These are phyloP conservation scores for Erpobdella octoculata DNA, from an alignment of 2,888 invertebrate species.

Conservation along the genomic window DNA sequence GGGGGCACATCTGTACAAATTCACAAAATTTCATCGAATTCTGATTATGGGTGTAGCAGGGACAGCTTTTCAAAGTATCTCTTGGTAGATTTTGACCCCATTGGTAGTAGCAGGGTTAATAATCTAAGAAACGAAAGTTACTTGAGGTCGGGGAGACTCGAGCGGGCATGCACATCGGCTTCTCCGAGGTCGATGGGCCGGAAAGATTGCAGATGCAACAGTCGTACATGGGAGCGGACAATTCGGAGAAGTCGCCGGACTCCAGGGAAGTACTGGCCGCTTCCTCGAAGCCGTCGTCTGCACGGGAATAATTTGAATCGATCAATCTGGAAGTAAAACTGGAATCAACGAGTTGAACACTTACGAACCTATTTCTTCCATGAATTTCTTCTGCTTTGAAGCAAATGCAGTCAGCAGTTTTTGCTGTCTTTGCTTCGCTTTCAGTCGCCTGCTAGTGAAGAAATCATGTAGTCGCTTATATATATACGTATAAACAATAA, in stretches of 20 bases:
- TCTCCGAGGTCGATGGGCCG: constrained; percentile 71
- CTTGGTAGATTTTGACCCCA: neutral
- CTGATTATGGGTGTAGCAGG: neutral
- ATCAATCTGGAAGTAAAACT: constrained; percentile 54
- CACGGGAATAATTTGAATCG: neutral
- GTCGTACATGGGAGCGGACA: constrained; percentile 62
- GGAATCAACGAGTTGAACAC: neutral
- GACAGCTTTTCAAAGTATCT: no score
- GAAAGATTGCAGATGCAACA: constrained; percentile 92
- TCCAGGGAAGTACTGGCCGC: neutral
- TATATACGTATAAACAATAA: no score
- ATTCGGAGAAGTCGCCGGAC: neutral
- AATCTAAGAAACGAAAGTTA: neutral
- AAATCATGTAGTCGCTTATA: no score
- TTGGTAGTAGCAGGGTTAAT: neutral
- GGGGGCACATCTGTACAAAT: neutral
- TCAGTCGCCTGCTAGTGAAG: constrained; percentile 55
- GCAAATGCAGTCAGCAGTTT: constrained; percentile 89
- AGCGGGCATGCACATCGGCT: constrained; percentile 64
- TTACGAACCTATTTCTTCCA: neutral
- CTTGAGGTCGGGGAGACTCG: neutral
- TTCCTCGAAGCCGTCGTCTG: neutral
- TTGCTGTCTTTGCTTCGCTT: constrained; percentile 71
- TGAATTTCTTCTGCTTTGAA: constrained; percentile 68
- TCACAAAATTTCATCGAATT: neutral